Evolutionary conservation across 2,888 invertebrate genomes (phyloP).

Genomic region (Drosophila birchii): DNA sequence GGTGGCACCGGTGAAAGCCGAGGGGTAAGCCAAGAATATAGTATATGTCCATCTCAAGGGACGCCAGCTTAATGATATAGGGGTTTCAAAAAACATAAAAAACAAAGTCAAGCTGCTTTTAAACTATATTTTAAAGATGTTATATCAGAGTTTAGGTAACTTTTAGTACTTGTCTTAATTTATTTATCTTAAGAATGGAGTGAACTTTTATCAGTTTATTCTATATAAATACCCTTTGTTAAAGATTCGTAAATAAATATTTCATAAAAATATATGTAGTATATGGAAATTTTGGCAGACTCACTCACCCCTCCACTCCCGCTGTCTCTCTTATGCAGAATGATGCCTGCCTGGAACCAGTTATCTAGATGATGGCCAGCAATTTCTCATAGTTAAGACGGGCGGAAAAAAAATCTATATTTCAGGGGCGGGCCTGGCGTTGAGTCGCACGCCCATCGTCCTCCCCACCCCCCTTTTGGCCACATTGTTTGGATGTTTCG

Average conservation of each 20-base stretch:
- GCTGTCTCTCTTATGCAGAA: not conserved
- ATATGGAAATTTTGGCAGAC: not conserved
- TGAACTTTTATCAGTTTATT: too few species aligned
- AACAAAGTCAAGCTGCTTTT: not conserved
- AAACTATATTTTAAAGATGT: not conserved
- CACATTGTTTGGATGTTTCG: conserved; percentile 18
- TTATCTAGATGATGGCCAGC: conserved; percentile 28
- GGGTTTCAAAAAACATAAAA: not conserved
- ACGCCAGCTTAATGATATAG: not conserved
- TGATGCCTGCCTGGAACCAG: conserved; percentile 10
- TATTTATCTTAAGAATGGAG: too few species aligned
- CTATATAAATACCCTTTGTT: too few species aligned
- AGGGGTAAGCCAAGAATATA: too few species aligned
- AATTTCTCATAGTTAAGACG: conserved; percentile 27
- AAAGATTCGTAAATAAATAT: not conserved
- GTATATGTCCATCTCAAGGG: not conserved
- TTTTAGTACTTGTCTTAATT: too few species aligned
- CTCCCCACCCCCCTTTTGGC: not conserved
- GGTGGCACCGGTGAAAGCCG: conserved; percentile 2
- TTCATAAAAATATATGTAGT: not conserved
- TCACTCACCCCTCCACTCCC: not conserved
- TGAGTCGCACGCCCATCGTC: conserved; percentile 18
- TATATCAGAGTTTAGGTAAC: not conserved
- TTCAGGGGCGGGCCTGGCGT: conserved; percentile 21
- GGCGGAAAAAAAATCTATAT: conserved; percentile 13